Conservation (phyloP, 1,140 invertebrate species). For the Nasonia vitripennis region DNA sequence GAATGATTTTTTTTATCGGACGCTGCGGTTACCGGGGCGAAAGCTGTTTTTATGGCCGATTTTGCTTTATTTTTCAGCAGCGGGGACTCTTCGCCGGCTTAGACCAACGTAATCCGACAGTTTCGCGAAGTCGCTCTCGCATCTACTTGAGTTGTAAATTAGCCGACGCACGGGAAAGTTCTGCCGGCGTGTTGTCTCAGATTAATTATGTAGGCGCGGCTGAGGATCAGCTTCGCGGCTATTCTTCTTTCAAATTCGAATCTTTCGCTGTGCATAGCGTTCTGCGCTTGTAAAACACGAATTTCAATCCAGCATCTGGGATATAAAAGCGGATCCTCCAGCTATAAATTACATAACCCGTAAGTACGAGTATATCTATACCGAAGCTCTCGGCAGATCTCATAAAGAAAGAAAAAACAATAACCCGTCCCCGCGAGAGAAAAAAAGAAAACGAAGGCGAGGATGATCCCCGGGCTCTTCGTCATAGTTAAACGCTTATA, state of each 20-base stretch:
- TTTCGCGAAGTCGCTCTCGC: background rate
- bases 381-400: background rate
- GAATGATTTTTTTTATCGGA: too few relatives aligned
- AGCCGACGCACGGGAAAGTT: slow-evolving; percentile 16
- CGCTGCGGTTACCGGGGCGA: background rate
- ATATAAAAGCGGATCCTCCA: too few relatives aligned
- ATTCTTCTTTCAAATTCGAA: slow-evolving; percentile 3
- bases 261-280: background rate
- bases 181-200: slow-evolving; percentile 6
- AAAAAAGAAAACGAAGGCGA: background rate
- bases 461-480: slow-evolving; percentile 58
- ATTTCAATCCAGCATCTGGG: background rate
- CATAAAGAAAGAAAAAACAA: slow-evolving; percentile 43
- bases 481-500: slow-evolving; percentile 47
- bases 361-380: background rate
- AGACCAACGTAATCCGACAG: background rate
- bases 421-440: slow-evolving; percentile 10
- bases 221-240: slow-evolving; percentile 36
- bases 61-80: background rate
- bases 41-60: background rate
- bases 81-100: background rate
- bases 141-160: slow-evolving; percentile 42
- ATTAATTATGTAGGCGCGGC: slow-evolving; percentile 48
- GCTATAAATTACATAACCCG: too few relatives aligned
- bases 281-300: too few relatives aligned